These are phyloP conservation scores for Hycleus cichorii DNA, from an alignment of 1,140 invertebrate species.

Conservation along the genomic window DNA sequence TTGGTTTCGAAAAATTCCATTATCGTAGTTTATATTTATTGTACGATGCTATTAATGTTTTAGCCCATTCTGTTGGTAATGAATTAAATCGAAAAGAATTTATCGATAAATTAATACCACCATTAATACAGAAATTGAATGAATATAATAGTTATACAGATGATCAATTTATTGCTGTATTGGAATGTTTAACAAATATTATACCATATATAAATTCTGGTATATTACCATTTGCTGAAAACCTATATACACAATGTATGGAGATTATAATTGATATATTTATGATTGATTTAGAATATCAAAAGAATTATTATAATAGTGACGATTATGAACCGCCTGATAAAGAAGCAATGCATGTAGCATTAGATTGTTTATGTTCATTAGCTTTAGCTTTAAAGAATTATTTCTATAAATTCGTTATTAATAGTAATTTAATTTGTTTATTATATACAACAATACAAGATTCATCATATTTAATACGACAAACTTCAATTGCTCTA, in stretches of 20 bases:
- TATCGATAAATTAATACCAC: constrained; percentile 95
- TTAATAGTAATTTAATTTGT: constrained; percentile 89
- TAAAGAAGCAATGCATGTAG: constrained; percentile 99
- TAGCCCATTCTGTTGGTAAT: constrained; percentile 94
- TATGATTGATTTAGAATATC: constrained; percentile 66
- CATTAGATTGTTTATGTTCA: constrained; percentile 89
- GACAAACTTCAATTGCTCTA: constrained; percentile 95
- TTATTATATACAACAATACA: constrained; percentile 96
- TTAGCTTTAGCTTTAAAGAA: constrained; percentile 90
- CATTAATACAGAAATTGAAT: constrained; percentile 97
- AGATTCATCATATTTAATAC: constrained; percentile 93
- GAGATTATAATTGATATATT: constrained; percentile 94
- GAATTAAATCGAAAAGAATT: constrained; percentile 94
- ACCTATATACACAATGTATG: constrained; percentile 91
- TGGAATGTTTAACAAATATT: constrained; percentile 96
- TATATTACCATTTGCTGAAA: constrained; percentile 96
- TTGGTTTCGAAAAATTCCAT: constrained; percentile 90
- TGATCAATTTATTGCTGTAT: constrained; percentile 93
- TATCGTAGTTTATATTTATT: constrained; percentile 97
- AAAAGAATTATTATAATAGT: constrained; percentile 75
- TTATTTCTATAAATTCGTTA: constrained; percentile 87
- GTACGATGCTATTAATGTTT: constrained; percentile 96
- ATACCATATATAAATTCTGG: constrained; percentile 93
- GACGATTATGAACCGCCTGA: constrained; percentile 87
- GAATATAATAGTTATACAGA: constrained; percentile 79